Evolutionary conservation across 1,140 invertebrate genomes (phyloP).

Genomic region (Drosophila prosaltans): DNA sequence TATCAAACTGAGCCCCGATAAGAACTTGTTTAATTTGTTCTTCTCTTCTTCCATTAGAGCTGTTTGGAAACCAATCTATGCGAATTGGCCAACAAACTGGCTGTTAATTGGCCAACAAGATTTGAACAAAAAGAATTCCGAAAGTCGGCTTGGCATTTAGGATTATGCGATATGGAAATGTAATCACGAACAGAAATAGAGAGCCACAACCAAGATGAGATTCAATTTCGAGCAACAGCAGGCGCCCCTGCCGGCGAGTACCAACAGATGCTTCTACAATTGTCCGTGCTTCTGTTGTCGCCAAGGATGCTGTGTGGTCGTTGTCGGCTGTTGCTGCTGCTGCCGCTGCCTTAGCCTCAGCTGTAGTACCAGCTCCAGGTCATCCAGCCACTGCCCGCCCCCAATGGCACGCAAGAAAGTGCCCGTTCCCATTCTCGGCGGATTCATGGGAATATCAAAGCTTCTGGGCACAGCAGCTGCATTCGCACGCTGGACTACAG

Average conservation of each 20-base stretch:
- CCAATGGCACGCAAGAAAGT: slow-evolving; percentile 15
- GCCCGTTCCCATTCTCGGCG: background rate
- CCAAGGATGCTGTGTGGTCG: slow-evolving; percentile 62
- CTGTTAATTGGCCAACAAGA: background rate
- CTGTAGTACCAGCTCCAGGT: slow-evolving; percentile 21
- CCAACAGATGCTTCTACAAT: slow-evolving; percentile 59
- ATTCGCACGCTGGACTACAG: slow-evolving; percentile 39
- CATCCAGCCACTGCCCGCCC: slow-evolving; percentile 19
- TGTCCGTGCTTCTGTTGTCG: slow-evolving; percentile 65
- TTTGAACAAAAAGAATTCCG: background rate
- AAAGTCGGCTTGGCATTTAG: slow-evolving; percentile 1
- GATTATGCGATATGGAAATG: slow-evolving; percentile 7
- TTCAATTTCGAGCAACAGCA: slow-evolving; percentile 41
- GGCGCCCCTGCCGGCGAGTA: slow-evolving; percentile 1
- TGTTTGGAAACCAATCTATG: background rate
- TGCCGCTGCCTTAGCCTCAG: slow-evolving; percentile 43
- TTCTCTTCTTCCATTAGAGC: background rate
- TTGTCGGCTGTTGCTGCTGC: slow-evolving; percentile 53
- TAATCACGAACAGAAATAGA: slow-evolving; percentile 7
- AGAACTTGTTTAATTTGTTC: background rate
- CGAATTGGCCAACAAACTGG: background rate
- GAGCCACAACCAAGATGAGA: slow-evolving; percentile 26
- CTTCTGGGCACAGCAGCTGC: slow-evolving; percentile 31
- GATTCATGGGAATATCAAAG: slow-evolving; percentile 21
- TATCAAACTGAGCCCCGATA: background rate